Conservation (phyloP, 2,888 invertebrate species). For the Drosophila rubida region DNA sequence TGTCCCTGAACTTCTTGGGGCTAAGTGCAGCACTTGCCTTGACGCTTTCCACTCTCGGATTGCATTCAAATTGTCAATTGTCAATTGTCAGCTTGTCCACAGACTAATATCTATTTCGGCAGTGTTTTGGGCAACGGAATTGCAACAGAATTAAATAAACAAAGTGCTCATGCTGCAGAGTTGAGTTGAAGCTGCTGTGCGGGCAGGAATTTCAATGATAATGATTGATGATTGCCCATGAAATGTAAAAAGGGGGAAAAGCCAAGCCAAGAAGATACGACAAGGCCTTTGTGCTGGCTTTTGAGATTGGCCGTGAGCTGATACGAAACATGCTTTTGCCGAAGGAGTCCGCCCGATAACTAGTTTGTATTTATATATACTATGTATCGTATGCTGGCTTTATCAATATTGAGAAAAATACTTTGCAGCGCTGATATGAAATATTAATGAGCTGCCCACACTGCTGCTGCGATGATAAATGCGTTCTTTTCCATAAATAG, state of each 20-base stretch:
- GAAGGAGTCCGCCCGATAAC: slow-evolving; percentile 17
- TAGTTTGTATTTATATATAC: slow-evolving; percentile 13
- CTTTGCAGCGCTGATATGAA: slow-evolving; percentile 52
- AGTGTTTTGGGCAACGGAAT: too few relatives aligned
- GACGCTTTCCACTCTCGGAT: slow-evolving; percentile 44
- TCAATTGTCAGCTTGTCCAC: slow-evolving; percentile 8
- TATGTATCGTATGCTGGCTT: too few relatives aligned
- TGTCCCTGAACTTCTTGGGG: slow-evolving; percentile 32
- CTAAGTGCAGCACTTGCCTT: slow-evolving; percentile 73
- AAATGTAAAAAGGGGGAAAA: slow-evolving; percentile 19
- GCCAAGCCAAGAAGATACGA: not conserved
- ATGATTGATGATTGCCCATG: slow-evolving; percentile 56
- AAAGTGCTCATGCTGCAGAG: slow-evolving; percentile 3
- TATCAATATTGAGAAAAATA: slow-evolving; percentile 36
- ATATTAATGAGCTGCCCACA: slow-evolving; percentile 41
- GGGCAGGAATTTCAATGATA: slow-evolving; percentile 30
- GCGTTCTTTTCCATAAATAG: slow-evolving; percentile 3
- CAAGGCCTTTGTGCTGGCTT: slow-evolving; percentile 24
- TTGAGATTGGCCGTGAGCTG: slow-evolving; percentile 30
- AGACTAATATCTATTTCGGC: not conserved
- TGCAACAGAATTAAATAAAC: slow-evolving; percentile 31
- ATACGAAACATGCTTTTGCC: slow-evolving; percentile 14
- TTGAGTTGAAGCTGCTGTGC: slow-evolving; percentile 6
- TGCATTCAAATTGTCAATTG: slow-evolving; percentile 58
- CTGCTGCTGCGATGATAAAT: slow-evolving; percentile 43